phyloP scores from a whole-genome alignment of 2,797 vertebrate species.

The Cynopterus sphinx region DNA sequence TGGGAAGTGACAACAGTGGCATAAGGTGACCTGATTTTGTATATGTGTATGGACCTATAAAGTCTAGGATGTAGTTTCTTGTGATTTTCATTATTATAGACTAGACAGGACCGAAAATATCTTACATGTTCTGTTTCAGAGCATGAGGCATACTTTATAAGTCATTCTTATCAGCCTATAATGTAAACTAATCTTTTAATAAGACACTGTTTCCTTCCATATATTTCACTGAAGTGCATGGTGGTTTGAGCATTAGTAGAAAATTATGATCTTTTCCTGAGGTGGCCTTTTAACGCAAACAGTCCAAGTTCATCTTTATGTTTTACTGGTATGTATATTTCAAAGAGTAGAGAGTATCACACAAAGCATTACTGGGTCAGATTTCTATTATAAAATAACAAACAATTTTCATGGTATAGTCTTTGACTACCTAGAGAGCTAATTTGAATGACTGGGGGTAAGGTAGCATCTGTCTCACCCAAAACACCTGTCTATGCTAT shows the following conservation, averaged over 20 bases:
- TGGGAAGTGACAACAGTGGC: not conserved
- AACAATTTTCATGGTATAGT: not conserved
- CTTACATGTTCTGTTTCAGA: constrained; percentile 57
- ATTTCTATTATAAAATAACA: constrained; percentile 22
- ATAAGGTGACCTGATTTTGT: constrained; percentile 31
- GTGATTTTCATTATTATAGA: constrained; percentile 66
- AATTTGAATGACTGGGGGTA: not conserved
- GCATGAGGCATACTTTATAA: constrained; percentile 77
- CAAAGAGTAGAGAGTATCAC: not conserved
- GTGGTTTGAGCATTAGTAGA: constrained; percentile 54
- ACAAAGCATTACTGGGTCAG: not conserved
- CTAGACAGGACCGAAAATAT: constrained; percentile 59
- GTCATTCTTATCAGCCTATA: constrained; percentile 69
- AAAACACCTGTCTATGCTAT: not conserved
- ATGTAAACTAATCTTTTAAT: constrained; percentile 77
- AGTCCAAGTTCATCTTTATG: not conserved
- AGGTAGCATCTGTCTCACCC: not conserved
- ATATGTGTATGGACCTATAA: constrained; percentile 59
- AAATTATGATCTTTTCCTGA: constrained; percentile 62
- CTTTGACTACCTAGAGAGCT: not conserved
- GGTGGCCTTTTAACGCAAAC: constrained; percentile 68
- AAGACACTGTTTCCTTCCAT: constrained; percentile 68
- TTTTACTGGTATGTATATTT: constrained; percentile 32
- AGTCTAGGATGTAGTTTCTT: constrained; percentile 53
- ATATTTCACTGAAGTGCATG: constrained; percentile 51